Evolutionary conservation across 1,140 invertebrate genomes (phyloP).

Genomic region (Drosophila repletoides): DNA sequence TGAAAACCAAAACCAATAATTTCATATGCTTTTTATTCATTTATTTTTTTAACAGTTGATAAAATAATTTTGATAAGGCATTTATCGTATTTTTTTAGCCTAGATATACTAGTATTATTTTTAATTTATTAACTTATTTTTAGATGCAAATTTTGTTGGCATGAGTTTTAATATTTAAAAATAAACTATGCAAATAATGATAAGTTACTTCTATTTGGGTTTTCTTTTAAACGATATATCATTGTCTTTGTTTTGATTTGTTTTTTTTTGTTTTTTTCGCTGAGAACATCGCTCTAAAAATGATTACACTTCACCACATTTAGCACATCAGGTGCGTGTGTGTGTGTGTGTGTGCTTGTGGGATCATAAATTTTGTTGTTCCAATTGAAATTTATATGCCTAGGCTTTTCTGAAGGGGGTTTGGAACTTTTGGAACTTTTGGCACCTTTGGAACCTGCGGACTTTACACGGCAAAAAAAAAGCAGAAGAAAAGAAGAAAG

Average conservation of each 20-base stretch:
- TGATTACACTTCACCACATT: constrained; percentile 19
- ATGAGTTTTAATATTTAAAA: background rate
- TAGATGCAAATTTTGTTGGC: no score
- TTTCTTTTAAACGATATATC: constrained; percentile 8
- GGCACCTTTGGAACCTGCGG: constrained; percentile 2
- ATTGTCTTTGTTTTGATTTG: background rate
- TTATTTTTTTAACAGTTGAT: background rate
- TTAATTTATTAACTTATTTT: background rate
- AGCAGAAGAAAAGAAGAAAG: no score
- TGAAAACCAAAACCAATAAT: no score
- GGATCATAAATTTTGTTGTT: constrained; percentile 17
- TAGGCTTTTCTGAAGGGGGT: background rate
- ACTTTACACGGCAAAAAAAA: background rate
- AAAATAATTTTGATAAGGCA: background rate
- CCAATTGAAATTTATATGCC: background rate
- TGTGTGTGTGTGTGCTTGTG: no score
- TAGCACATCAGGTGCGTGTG: no score
- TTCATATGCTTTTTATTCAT: no score
- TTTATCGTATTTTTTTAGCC: background rate
- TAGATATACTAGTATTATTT: no score
- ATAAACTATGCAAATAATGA: constrained; percentile 15
- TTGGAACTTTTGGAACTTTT: background rate
- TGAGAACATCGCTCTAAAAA: constrained; percentile 39
- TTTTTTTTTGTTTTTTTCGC: background rate
- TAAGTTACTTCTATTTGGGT: no score